Conservation (phyloP, 2,113 vertebrate species). For the human (Homo sapiens) region DNA sequence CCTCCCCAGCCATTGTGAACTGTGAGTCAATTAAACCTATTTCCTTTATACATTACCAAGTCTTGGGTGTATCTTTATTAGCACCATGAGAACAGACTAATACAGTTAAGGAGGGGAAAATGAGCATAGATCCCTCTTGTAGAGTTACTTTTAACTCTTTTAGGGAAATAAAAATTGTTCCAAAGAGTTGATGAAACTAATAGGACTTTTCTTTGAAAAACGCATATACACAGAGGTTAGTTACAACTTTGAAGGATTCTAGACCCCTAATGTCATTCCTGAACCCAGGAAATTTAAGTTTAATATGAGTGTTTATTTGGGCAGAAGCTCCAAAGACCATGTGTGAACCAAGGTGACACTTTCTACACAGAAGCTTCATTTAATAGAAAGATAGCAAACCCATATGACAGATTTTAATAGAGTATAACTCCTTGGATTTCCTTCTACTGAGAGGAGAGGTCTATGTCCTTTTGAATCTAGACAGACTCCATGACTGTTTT, state of each 20-base stretch:
- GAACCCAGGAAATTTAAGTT: background rate
- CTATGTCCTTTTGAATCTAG: background rate
- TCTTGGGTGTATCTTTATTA: too few species aligned
- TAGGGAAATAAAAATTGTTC: background rate
- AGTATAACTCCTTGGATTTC: background rate
- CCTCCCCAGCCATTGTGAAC: too few species aligned
- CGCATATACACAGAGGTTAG: background rate
- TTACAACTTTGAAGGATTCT: background rate
- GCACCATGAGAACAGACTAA: too few species aligned
- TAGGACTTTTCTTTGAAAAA: background rate
- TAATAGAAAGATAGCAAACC: background rate
- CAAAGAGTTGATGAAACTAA: background rate
- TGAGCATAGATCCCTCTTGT: background rate
- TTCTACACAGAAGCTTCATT: background rate
- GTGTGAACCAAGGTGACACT: background rate
- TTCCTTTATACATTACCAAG: too few species aligned
- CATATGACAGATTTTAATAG: background rate
- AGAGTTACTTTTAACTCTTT: background rate
- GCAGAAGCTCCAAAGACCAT: background rate
- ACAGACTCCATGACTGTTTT: background rate
- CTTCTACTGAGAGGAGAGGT: background rate
- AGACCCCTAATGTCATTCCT: background rate
- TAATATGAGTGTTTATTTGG: background rate
- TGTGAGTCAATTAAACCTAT: too few species aligned
- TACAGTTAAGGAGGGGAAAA: background rate